These are phyloP conservation scores for Crotalus viridis DNA, from an alignment of 2,113 vertebrate species.

Conservation along the genomic window DNA sequence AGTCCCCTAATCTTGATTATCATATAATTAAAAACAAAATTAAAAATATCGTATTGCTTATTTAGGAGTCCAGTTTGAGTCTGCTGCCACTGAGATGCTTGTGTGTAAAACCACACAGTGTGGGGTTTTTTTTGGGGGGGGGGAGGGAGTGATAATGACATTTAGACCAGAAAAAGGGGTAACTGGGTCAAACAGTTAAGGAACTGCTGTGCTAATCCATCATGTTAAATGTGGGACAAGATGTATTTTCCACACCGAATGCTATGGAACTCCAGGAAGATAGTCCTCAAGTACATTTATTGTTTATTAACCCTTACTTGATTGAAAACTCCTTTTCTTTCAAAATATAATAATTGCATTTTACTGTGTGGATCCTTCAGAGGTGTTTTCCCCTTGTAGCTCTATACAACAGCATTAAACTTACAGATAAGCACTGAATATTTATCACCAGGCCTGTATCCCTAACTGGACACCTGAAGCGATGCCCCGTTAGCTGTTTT, in stretches of 20 bases:
- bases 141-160: neutral
- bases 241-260: neutral
- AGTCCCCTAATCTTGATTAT: neutral
- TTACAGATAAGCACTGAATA: neutral
- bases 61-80: neutral
- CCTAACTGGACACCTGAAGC: neutral
- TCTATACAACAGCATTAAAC: neutral
- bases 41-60: neutral
- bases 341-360: neutral
- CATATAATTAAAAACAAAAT: neutral
- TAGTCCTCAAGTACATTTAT: neutral
- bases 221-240: neutral
- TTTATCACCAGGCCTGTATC: neutral
- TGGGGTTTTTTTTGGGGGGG: no score
- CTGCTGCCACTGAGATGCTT: no score
- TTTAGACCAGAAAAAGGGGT: neutral
- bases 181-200: neutral
- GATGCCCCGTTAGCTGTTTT: neutral
- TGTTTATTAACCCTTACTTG: neutral
- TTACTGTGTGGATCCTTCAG: neutral
- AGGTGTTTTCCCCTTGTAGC: neutral
- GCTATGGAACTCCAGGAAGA: neutral
- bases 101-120: neutral
- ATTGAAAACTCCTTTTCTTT: neutral
- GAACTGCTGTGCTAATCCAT: neutral